Percentiles rank a stretch among this genome's conserved stretches.
These are phyloP conservation scores for Acanthopagrus latus DNA, from an alignment of 2,797 vertebrate species.

Conservation along the genomic window DNA sequence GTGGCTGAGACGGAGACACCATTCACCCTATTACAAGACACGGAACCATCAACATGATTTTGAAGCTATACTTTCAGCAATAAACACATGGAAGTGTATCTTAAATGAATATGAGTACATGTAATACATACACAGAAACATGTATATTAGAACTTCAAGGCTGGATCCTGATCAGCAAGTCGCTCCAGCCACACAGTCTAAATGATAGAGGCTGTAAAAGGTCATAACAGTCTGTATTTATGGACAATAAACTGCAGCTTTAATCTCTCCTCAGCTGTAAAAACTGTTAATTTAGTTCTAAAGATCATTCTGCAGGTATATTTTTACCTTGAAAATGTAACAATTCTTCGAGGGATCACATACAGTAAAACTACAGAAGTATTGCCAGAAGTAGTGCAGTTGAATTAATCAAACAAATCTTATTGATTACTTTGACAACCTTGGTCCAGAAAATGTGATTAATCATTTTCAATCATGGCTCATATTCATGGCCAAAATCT, in stretches of 20 bases:
- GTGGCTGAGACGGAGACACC: too few species aligned
- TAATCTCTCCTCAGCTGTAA: constrained; percentile 16
- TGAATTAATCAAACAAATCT: constrained; percentile 31
- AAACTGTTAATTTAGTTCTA: constrained; percentile 9
- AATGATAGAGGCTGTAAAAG: constrained; percentile 6
- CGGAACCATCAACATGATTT: too few species aligned
- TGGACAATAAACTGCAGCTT: constrained; percentile 5
- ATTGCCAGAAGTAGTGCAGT: constrained; percentile 10
- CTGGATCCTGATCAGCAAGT: constrained; percentile 2
- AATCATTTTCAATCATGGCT: constrained; percentile 18
- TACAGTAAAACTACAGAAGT: neutral
- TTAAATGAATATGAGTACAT: neutral
- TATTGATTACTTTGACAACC: constrained; percentile 43
- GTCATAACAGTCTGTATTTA: constrained; percentile 15
- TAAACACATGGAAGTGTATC: neutral
- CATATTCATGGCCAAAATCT: constrained; percentile 29
- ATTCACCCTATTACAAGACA: too few species aligned
- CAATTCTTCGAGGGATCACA: constrained; percentile 6
- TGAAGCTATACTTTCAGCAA: neutral
- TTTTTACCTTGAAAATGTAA: constrained; percentile 1
- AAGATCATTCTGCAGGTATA: neutral
- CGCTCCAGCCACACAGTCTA: neutral
- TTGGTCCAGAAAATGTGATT: constrained; percentile 32
- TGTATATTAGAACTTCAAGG: neutral
- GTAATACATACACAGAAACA: neutral